Evolutionary conservation across 2,888 invertebrate species (phyloP).

Genomic region (Drosophila rellima): DNA sequence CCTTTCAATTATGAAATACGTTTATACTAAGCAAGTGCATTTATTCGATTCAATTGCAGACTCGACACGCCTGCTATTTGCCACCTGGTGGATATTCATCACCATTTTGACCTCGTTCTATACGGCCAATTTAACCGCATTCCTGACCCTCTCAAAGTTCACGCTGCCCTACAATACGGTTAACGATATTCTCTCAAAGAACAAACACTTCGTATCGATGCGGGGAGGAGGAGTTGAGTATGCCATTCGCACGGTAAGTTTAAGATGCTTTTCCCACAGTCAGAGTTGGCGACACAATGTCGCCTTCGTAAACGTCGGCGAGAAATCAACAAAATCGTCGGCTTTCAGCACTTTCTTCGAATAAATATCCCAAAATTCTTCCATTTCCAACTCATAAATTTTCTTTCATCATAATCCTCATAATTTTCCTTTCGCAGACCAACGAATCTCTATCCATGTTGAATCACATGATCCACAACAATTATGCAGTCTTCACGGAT

Average conservation of each 20-base stretch:
- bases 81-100: constrained; percentile 97
- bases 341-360: no score
- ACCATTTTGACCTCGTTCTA: constrained; percentile 95
- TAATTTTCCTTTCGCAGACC: constrained; percentile 62
- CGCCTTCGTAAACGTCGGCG: no score
- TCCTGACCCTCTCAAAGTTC: constrained; percentile 93
- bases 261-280: no score
- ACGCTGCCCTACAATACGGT: constrained; percentile 91
- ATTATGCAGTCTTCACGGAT: constrained; percentile 83
- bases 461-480: constrained; percentile 81
- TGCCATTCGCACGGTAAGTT: constrained; percentile 88
- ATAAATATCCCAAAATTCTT: no score
- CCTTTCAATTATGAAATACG: constrained; percentile 49
- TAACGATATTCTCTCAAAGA: constrained; percentile 89
- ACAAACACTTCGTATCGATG: constrained; percentile 90
- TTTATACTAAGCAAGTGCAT: constrained; percentile 2
- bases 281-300: no score
- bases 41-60: constrained; percentile 87
- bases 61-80: constrained; percentile 93
- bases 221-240: constrained; percentile 90
- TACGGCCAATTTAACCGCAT: constrained; percentile 96
- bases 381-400: no score
- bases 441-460: constrained; percentile 84
- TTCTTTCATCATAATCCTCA: background rate
- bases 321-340: no score